Conservation (phyloP, 1,140 invertebrate genomes). For the Drosophila murphyi region DNA sequence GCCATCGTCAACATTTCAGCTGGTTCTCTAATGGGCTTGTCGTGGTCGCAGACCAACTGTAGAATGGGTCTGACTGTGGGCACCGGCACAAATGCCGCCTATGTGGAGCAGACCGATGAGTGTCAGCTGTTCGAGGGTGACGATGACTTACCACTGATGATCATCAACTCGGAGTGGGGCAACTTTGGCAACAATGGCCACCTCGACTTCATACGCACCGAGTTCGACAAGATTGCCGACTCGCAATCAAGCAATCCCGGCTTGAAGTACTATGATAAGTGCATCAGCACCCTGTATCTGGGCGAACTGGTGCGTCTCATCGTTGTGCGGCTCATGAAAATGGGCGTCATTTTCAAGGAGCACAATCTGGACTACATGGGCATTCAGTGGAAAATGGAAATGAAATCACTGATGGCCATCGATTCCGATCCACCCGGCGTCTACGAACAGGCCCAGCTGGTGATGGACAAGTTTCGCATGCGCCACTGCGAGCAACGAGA, state of each 20-base stretch:
- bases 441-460: slow-evolving; percentile 92
- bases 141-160: slow-evolving; percentile 87
- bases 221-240: slow-evolving; percentile 95
- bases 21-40: slow-evolving; percentile 90
- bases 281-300: slow-evolving; percentile 96
- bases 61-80: slow-evolving; percentile 87
- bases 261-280: slow-evolving; percentile 95
- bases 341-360: slow-evolving; percentile 45
- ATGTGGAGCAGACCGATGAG: slow-evolving; percentile 90
- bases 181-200: slow-evolving; percentile 96
- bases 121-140: slow-evolving; percentile 85
- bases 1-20: slow-evolving; percentile 99
- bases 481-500: slow-evolving; percentile 92
- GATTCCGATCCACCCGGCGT: slow-evolving; percentile 92
- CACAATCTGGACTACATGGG: slow-evolving; percentile 49
- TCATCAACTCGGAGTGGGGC: slow-evolving; percentile 98
- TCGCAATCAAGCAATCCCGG: slow-evolving; percentile 90
- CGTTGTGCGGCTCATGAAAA: slow-evolving; percentile 44
- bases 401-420: slow-evolving; percentile 98
- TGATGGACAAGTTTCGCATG: slow-evolving; percentile 94
- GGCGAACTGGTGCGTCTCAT: slow-evolving; percentile 90
- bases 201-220: slow-evolving; percentile 93
- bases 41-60: slow-evolving; percentile 49
- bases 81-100: slow-evolving; percentile 98
- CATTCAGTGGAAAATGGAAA: slow-evolving; percentile 88